Conservation (phyloP, 2,113 vertebrate species). For the Chelonoidis abingdonii region DNA sequence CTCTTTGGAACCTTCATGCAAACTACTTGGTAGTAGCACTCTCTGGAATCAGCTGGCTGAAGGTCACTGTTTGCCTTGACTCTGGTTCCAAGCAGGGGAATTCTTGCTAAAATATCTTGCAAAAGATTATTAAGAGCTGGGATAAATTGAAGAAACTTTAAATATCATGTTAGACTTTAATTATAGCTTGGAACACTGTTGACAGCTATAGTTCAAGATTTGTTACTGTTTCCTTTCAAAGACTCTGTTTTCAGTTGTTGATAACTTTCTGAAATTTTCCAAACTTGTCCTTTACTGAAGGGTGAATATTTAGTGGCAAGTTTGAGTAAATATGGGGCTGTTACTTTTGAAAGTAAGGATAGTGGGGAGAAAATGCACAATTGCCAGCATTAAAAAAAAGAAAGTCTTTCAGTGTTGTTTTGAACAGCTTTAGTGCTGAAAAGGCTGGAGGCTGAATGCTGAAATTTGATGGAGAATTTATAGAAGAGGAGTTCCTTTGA, state of each 20-base stretch:
- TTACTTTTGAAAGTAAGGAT: neutral
- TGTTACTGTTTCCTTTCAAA: slow-evolving; percentile 40
- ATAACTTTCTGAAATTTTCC: neutral
- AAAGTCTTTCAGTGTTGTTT: neutral
- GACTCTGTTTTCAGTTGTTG: neutral
- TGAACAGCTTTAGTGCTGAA: neutral
- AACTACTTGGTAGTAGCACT: slow-evolving; percentile 16
- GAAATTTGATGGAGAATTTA: neutral
- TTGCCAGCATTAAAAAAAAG: neutral
- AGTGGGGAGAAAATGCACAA: neutral
- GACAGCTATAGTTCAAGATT: slow-evolving; percentile 26
- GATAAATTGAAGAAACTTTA: neutral
- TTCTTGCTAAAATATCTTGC: slow-evolving; percentile 17
- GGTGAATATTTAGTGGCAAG: neutral
- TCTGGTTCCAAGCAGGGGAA: slow-evolving; percentile 31
- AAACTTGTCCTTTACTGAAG: neutral
- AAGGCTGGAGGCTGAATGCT: neutral
- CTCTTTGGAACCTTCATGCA: slow-evolving; percentile 47
- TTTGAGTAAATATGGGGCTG: neutral
- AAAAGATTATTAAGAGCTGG: slow-evolving; percentile 17
- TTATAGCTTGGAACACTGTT: slow-evolving; percentile 22
- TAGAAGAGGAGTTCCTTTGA: neutral
- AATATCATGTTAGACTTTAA: neutral
- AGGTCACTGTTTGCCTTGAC: neutral
- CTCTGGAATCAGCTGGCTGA: neutral